Evolutionary conservation across 2,888 invertebrate species (phyloP).

Genomic region (Cheilosia impressa): DNA sequence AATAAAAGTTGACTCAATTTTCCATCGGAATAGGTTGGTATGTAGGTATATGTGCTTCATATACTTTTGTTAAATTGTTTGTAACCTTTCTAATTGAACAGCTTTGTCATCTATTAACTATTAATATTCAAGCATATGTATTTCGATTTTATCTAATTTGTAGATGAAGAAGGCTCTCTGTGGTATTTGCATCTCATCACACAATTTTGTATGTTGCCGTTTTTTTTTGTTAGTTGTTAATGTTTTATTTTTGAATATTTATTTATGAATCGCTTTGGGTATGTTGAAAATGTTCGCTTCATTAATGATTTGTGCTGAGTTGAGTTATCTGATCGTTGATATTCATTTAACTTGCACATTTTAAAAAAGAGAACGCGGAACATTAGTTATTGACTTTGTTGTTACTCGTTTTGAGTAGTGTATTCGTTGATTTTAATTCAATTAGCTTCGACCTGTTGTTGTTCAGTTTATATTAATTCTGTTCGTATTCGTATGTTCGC

Average conservation of each 20-base stretch:
- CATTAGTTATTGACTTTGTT: slow-evolving; percentile 45
- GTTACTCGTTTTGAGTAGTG: slow-evolving; percentile 42
- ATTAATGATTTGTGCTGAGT: slow-evolving; percentile 55
- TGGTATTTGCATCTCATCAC: slow-evolving; percentile 46
- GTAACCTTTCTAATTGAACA: slow-evolving; percentile 52
- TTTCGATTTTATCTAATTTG: slow-evolving; percentile 41
- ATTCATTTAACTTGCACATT: slow-evolving; percentile 46
- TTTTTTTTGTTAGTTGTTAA: slow-evolving; percentile 6
- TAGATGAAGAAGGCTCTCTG: slow-evolving; percentile 60
- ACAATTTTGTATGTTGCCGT: slow-evolving; percentile 7
- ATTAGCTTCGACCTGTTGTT: slow-evolving; percentile 27
- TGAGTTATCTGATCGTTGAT: slow-evolving; percentile 57
- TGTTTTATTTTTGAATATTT: not conserved
- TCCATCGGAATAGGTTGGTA: slow-evolving; percentile 19
- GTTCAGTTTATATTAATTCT: slow-evolving; percentile 60
- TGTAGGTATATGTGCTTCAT: slow-evolving; percentile 30
- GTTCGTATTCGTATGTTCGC: slow-evolving; percentile 7
- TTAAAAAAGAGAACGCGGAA: slow-evolving; percentile 40
- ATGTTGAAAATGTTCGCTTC: slow-evolving; percentile 23
- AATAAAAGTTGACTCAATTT: slow-evolving; percentile 42
- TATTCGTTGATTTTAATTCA: slow-evolving; percentile 62
- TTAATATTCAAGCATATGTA: slow-evolving; percentile 48
- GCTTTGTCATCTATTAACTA: slow-evolving; percentile 26
- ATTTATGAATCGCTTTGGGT: slow-evolving; percentile 17
- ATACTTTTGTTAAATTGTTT: slow-evolving; percentile 26